Evolutionary conservation across 2,113 vertebrate genomes (phyloP).

Genomic region (Seriola aureovittata): DNA sequence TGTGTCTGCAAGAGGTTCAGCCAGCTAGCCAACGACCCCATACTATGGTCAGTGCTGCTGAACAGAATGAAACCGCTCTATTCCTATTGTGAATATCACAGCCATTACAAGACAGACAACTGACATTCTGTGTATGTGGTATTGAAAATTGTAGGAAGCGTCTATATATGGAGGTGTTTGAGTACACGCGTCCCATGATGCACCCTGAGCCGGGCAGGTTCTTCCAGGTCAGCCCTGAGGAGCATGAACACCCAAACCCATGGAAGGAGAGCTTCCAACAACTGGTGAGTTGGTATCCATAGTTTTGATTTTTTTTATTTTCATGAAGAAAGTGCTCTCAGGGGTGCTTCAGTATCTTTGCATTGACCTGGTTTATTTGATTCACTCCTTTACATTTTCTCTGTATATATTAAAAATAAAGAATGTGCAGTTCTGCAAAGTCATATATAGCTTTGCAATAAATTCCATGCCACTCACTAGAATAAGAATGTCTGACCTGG

Average conservation of each 20-base stretch:
- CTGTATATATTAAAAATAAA: background rate
- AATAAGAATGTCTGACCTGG: background rate
- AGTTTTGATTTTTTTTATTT: background rate
- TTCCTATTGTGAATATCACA: background rate
- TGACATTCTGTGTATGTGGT: slow-evolving; percentile 11
- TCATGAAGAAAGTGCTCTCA: background rate
- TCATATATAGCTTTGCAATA: background rate
- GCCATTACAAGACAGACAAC: background rate
- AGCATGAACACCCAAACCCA: slow-evolving; percentile 98
- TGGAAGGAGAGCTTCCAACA: slow-evolving; percentile 99
- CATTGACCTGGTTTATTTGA: background rate
- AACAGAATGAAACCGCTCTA: background rate
- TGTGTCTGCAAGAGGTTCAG: slow-evolving; percentile 99
- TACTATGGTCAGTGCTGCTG: slow-evolving; percentile 91
- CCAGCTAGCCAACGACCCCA: slow-evolving; percentile 98
- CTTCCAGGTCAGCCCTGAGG: slow-evolving; percentile 98
- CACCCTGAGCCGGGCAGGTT: slow-evolving; percentile 98
- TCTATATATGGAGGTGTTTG: slow-evolving; percentile 99
- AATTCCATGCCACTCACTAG: background rate
- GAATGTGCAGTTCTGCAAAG: background rate
- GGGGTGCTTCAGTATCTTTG: background rate
- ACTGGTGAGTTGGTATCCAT: slow-evolving; percentile 85
- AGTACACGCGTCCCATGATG: slow-evolving; percentile 99
- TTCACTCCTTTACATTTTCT: background rate
- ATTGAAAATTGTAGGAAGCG: slow-evolving; percentile 89